Conservation (phyloP, 2,888 invertebrate species). For the Acrobasis suavella region DNA sequence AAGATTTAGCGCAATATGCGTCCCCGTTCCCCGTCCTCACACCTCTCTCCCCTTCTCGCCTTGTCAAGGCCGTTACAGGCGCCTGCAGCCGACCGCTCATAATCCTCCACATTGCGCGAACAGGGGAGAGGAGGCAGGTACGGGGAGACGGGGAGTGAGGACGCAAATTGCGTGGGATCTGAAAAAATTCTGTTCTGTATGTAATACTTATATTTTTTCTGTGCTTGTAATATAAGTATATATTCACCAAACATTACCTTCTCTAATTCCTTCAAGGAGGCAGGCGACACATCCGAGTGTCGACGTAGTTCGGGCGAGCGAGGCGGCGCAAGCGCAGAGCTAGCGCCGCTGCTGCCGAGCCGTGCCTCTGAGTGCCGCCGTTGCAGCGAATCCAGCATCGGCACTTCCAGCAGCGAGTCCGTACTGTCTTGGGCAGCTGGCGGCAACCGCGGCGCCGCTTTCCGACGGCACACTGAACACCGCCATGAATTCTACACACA, state of each 20-base stretch:
- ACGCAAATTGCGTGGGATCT: too few relatives aligned
- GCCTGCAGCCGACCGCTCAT: too few relatives aligned
- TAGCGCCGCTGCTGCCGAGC: slow-evolving; percentile 76
- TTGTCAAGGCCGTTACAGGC: too few relatives aligned
- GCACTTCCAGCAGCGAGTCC: slow-evolving; percentile 91
- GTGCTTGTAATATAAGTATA: background rate
- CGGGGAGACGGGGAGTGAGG: too few relatives aligned
- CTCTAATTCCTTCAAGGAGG: slow-evolving; percentile 93
- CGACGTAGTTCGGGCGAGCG: slow-evolving; percentile 91
- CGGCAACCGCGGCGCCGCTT: slow-evolving; percentile 89
- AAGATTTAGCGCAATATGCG: too few relatives aligned
- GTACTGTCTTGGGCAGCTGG: slow-evolving; percentile 91
- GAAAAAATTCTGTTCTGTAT: too few relatives aligned
- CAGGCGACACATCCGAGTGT: slow-evolving; percentile 94
- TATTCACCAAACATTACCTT: slow-evolving; percentile 83
- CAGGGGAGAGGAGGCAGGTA: too few relatives aligned
- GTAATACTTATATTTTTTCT: too few relatives aligned
- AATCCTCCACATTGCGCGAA: too few relatives aligned
- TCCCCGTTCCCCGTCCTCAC: too few relatives aligned
- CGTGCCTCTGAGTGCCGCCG: slow-evolving; percentile 90
- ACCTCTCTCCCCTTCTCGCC: too few relatives aligned
- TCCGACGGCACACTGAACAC: slow-evolving; percentile 93
- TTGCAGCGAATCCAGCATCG: slow-evolving; percentile 89
- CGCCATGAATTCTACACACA: slow-evolving; percentile 88
- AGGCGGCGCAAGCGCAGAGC: slow-evolving; percentile 89